These are phyloP conservation scores for Clanis bilineata DNA, from an alignment of 2,888 invertebrate species.

Conservation along the genomic window DNA sequence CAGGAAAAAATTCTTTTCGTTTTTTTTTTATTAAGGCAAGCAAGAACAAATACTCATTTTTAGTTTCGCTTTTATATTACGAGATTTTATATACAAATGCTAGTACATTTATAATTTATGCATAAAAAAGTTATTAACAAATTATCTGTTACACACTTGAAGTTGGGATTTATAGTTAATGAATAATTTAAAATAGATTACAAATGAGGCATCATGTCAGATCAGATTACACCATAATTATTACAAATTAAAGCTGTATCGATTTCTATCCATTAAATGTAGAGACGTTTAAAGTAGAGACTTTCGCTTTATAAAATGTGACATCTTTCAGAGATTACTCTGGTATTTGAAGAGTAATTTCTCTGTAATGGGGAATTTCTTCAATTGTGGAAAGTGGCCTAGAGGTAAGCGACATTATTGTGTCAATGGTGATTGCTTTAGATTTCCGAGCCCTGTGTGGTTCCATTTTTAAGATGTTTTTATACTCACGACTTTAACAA, in stretches of 20 bases:
- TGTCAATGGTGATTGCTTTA: neutral
- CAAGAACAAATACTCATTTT: neutral
- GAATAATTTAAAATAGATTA: no score
- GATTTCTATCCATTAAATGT: no score
- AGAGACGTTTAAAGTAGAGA: no score
- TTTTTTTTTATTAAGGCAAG: neutral
- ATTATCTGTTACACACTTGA: no score
- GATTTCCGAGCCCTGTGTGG: neutral
- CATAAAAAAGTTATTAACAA: no score
- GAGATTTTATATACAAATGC: no score
- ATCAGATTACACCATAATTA: no score
- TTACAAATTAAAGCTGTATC: no score
- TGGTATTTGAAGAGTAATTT: neutral
- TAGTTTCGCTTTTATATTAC: no score
- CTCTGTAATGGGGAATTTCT: neutral
- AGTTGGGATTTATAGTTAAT: no score
- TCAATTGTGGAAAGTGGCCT: constrained; percentile 7
- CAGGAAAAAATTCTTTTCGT: neutral
- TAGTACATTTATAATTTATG: no score
- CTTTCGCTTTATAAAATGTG: neutral
- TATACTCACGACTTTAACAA: neutral
- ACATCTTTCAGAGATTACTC: neutral
- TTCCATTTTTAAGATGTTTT: neutral
- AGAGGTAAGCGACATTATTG: neutral
- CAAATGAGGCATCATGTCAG: no score